Percentiles rank a stretch among this genome's conserved stretches.
Evolutionary conservation across 2,888 invertebrate genomes (phyloP).

Genomic region (Himalopsyche japonica): DNA sequence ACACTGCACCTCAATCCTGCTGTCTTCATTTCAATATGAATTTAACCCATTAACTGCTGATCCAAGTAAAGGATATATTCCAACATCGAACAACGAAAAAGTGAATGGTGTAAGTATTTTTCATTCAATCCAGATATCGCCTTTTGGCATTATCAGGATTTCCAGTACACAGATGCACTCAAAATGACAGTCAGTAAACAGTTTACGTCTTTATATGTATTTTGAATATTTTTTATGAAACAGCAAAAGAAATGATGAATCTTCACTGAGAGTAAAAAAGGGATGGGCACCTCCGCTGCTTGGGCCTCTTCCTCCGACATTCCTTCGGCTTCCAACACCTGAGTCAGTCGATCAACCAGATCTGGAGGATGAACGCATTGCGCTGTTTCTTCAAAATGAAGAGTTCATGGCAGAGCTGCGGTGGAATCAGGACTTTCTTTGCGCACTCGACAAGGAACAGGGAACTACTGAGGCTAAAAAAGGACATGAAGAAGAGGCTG

Average conservation of each 20-base stretch:
- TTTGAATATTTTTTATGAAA: not conserved
- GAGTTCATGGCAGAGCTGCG: slow-evolving; percentile 86
- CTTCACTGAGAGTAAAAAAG: slow-evolving; percentile 47
- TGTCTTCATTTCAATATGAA: too few relatives aligned
- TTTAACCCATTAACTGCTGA: too few relatives aligned
- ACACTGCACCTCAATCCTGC: too few relatives aligned
- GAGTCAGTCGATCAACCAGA: slow-evolving; percentile 50
- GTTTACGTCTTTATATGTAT: too few relatives aligned
- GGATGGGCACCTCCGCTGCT: slow-evolving; percentile 82
- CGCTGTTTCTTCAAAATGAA: slow-evolving; percentile 85
- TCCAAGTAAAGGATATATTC: too few relatives aligned
- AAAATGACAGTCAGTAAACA: too few relatives aligned
- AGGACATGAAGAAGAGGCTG: slow-evolving; percentile 68
- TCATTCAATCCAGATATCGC: too few relatives aligned
- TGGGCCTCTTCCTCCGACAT: slow-evolving; percentile 77
- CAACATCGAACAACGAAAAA: too few relatives aligned
- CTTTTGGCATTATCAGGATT: too few relatives aligned
- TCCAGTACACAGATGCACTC: too few relatives aligned
- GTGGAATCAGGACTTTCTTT: slow-evolving; percentile 86
- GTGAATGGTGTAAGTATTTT: too few relatives aligned
- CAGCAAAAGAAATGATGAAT: slow-evolving; percentile 20
- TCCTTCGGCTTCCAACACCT: slow-evolving; percentile 65
- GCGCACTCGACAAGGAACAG: slow-evolving; percentile 77
- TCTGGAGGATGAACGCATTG: slow-evolving; percentile 84
- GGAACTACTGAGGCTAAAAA: slow-evolving; percentile 52